Percentiles rank a stretch among this genome's conserved stretches.
Conservation (phyloP, 2,113 vertebrate species). For the Strix aluco region DNA sequence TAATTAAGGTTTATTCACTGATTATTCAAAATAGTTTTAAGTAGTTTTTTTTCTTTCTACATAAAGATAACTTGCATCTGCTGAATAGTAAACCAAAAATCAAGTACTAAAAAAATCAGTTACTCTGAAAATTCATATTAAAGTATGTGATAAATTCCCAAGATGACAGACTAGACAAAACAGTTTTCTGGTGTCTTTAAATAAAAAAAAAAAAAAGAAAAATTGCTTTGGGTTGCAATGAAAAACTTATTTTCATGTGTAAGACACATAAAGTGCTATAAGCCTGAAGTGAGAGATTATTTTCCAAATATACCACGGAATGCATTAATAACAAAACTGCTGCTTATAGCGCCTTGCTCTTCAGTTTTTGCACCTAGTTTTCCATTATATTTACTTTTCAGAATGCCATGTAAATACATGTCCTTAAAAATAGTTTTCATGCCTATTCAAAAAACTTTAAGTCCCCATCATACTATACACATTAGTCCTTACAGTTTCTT, state of each 20-base stretch:
- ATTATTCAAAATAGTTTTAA: background rate
- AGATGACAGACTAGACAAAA: background rate
- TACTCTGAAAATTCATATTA: background rate
- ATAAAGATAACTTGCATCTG: background rate
- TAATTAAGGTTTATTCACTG: background rate
- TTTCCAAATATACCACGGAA: background rate
- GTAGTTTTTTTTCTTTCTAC: background rate
- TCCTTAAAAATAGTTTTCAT: background rate
- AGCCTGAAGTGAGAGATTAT: background rate
- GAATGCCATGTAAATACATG: background rate
- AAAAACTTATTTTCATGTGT: accelerated
- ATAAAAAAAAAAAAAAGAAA: background rate
- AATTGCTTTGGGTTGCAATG: background rate
- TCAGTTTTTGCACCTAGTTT: background rate
- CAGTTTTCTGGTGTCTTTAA: background rate
- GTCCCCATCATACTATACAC: background rate
- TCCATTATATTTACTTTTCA: background rate
- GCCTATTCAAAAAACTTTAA: background rate
- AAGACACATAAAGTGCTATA: background rate
- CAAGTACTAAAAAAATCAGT: background rate
- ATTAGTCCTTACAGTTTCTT: background rate
- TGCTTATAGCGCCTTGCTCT: background rate
- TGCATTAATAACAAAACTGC: background rate
- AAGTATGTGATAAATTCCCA: background rate
- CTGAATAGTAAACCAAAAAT: background rate